Evolutionary conservation across 2,797 vertebrate genomes (phyloP).

Genomic region (Brotula barbata): DNA sequence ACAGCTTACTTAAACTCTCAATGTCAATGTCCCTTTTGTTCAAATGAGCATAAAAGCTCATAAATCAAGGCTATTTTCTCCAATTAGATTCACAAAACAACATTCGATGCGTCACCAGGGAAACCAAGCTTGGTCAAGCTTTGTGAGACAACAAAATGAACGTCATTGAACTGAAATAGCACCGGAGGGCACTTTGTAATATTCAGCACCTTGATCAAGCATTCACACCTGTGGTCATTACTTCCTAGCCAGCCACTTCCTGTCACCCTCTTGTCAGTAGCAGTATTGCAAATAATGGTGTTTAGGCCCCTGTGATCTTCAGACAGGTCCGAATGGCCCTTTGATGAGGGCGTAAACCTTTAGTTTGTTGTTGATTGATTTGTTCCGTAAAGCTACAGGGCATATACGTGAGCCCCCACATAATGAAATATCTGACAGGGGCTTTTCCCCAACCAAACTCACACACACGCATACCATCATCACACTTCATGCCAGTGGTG

Average conservation of each 20-base stretch:
- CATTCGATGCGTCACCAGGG: not conserved
- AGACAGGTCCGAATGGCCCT: conserved; percentile 22
- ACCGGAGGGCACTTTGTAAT: not conserved
- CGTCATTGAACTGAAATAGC: too few species aligned
- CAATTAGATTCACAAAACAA: not conserved
- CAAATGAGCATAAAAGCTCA: too few species aligned
- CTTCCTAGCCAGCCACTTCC: not conserved
- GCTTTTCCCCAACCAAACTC: too few species aligned
- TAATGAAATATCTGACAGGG: not conserved
- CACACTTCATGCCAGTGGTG: too few species aligned
- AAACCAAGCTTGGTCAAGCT: too few species aligned
- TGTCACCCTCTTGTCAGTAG: conserved; percentile 21
- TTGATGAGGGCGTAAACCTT: conserved; percentile 47
- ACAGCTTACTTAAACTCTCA: too few species aligned
- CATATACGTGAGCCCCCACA: conserved; percentile 26
- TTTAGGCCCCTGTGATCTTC: conserved; percentile 46
- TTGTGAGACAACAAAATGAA: too few species aligned
- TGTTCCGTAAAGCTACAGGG: conserved; percentile 40
- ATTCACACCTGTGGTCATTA: conserved; percentile 33
- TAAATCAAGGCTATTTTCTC: not conserved
- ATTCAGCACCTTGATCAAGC: conserved; percentile 11
- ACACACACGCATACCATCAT: too few species aligned
- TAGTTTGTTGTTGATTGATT: conserved; percentile 50
- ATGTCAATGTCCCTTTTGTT: too few species aligned
- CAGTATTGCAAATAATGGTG: conserved; percentile 21